These are phyloP conservation scores for Epinotia demarniana DNA, from an alignment of 2,888 invertebrate species.

Conservation along the genomic window DNA sequence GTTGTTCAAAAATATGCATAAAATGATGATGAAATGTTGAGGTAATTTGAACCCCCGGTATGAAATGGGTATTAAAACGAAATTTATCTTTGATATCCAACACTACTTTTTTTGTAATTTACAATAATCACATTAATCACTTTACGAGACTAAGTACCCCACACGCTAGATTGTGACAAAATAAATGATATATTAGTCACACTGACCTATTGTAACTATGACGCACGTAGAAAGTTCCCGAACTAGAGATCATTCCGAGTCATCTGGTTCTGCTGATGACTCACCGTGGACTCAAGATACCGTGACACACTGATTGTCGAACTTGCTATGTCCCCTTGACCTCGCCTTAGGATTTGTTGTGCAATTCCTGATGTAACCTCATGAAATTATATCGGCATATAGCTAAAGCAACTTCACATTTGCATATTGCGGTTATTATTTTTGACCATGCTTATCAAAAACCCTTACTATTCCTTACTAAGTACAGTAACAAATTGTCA, in stretches of 20 bases:
- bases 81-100: too few species aligned
- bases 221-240: constrained; percentile 3
- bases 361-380: constrained; percentile 23
- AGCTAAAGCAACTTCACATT: background rate
- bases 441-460: too few species aligned
- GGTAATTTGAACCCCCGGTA: too few species aligned
- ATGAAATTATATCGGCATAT: background rate
- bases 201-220: background rate
- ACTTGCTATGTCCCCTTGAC: background rate
- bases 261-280: constrained; percentile 11
- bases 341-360: background rate
- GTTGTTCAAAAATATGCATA: too few species aligned
- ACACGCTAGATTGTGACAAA: background rate
- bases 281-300: background rate
- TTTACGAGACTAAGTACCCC: background rate
- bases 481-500: too few species aligned
- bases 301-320: background rate
- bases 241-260: background rate
- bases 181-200: constrained; percentile 4
- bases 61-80: too few species aligned
- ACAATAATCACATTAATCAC: too few species aligned
- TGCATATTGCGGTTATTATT: background rate
- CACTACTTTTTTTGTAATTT: too few species aligned
- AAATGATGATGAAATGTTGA: too few species aligned
- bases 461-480: too few species aligned